phyloP scores from a whole-genome alignment of 1,140 invertebrate genomes.

The Rhopalosiphum maidis region DNA sequence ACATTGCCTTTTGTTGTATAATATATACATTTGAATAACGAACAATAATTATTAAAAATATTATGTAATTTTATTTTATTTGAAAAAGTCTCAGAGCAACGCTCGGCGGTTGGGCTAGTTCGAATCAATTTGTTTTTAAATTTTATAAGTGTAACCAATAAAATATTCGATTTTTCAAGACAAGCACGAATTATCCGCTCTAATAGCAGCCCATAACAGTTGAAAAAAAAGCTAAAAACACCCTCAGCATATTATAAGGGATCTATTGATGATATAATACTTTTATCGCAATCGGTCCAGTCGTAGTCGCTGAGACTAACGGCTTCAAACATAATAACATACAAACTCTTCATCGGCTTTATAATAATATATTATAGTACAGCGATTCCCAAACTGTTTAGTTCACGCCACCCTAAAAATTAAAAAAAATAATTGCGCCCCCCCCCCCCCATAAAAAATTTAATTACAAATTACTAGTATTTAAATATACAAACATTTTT shows the following conservation, averaged over 20 bases:
- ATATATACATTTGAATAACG: not conserved
- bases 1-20: not conserved
- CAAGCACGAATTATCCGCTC: no score
- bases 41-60: not conserved
- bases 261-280: not conserved
- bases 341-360: not conserved
- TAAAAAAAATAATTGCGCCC: no score
- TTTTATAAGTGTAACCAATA: not conserved
- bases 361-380: not conserved
- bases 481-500: no score
- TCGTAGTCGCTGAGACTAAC: not conserved
- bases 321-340: not conserved
- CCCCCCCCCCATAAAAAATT: no score
- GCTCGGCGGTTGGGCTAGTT: not conserved
- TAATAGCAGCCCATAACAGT: not conserved
- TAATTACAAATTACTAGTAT: no score
- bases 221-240: not conserved
- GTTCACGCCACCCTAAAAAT: no score
- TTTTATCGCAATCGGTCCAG: not conserved
- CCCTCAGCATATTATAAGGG: not conserved
- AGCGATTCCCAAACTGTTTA: no score
- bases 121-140: not conserved
- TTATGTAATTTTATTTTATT: not conserved
- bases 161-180: not conserved
- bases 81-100: not conserved